Percentiles rank a stretch among this genome's conserved stretches.
Evolutionary conservation across 2,888 invertebrate genomes (phyloP).

Genomic region (Parnassius apollo): DNA sequence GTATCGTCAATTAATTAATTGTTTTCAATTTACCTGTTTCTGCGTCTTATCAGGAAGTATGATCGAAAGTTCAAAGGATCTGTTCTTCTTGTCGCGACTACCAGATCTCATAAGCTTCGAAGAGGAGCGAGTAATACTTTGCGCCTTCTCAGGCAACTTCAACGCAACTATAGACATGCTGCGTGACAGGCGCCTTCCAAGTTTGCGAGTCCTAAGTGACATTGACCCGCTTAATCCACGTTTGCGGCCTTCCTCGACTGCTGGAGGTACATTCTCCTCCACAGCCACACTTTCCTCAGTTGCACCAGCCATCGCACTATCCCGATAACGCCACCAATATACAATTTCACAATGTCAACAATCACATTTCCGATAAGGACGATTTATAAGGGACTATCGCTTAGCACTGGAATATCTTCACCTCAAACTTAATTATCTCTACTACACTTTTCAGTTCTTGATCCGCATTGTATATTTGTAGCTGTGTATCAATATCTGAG

Average conservation of each 20-base stretch:
- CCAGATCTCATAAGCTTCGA: constrained; percentile 81
- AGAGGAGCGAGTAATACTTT: constrained; percentile 81
- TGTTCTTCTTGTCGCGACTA: constrained; percentile 79
- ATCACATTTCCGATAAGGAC: constrained; percentile 66
- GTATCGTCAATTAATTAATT: too few species aligned
- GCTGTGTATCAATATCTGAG: constrained; percentile 53
- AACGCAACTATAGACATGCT: constrained; percentile 80
- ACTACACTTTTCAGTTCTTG: constrained; percentile 58
- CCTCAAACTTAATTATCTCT: constrained; percentile 9
- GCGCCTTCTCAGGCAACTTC: constrained; percentile 81
- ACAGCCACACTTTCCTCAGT: constrained; percentile 60
- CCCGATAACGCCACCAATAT: constrained; percentile 46
- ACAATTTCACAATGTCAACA: constrained; percentile 53
- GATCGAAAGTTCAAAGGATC: constrained; percentile 82
- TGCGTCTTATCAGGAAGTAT: constrained; percentile 85
- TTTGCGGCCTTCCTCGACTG: constrained; percentile 52
- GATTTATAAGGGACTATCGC: constrained; percentile 52
- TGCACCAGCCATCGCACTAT: constrained; percentile 73
- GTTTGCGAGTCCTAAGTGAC: constrained; percentile 73
- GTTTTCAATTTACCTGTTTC: constrained; percentile 75
- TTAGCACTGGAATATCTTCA: constrained; percentile 28
- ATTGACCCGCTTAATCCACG: constrained; percentile 72
- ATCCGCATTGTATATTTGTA: constrained; percentile 56
- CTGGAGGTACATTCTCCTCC: constrained; percentile 47
- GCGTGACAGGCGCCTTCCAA: constrained; percentile 77